Evolutionary conservation across 2,888 invertebrate species (phyloP), one percentile per base, ranked within the genome.

Genomic region (Eremobia ochroleuca): DNA sequence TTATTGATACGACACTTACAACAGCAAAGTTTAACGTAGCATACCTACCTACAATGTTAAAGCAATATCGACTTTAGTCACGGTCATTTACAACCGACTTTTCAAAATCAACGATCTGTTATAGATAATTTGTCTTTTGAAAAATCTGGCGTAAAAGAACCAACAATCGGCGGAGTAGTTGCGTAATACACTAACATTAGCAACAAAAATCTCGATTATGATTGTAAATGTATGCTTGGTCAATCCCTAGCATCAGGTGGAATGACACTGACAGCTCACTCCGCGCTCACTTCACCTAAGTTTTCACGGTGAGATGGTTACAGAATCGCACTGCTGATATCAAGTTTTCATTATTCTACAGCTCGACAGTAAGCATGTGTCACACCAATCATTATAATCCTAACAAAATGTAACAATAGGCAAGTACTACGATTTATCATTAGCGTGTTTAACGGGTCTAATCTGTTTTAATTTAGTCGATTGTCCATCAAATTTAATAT

Each of bases 391-490:
- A 49, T 49, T 67, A 46, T 34, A 67, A 67, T 31, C n/a, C 0
- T 9, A 68, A 52, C 34, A 55, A 18, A 34, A 4, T n/a, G 5
- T 18, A n/a, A 4, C 3, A 4, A 11, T 21, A 2, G 11, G 37
- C 77, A 52, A 61, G 58, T 62, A 82, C 66, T 82, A 85, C 25
- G 81, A 72, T 34, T 77, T 86, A 73, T 75, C 68, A 71, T 31
- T 66, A 0, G 46, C 62, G 15, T 81, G 77, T 66, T 88, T 93
- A 0, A 96, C 87, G 21, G 98, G 97, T 82, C 98, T 97, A 43
- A 98, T 97, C 73, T 98, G 98, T 92, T 98, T 98, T 79, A 98
- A 94, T 91, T 98, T 98, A 0, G 98, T 98, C 1, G 98, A 98
- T 28, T 96, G 96, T 11, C 98, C 98, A 88, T 98, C 98, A 90